These are phyloP conservation scores for Punctoribates punctum DNA, from an alignment of 2,888 invertebrate species.

Conservation along the genomic window DNA sequence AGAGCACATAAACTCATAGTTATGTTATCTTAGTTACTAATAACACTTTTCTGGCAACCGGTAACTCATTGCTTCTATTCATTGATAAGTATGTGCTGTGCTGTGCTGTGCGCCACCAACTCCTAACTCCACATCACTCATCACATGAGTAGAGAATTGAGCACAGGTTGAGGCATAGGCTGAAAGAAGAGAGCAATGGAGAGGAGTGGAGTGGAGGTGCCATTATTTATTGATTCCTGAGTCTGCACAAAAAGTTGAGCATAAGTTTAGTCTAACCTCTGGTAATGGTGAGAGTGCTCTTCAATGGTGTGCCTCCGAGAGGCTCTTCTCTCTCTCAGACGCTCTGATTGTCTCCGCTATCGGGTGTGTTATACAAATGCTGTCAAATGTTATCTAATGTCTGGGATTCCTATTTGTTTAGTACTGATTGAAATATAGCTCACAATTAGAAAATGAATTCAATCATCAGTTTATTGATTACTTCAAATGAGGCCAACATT, in stretches of 20 bases:
- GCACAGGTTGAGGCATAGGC: neutral
- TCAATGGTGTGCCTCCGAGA: neutral
- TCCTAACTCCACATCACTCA: too few relatives aligned
- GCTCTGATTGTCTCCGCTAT: neutral
- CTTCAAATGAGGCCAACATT: neutral
- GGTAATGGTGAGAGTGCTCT: neutral
- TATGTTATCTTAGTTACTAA: too few relatives aligned
- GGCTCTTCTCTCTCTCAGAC: neutral
- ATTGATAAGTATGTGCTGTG: neutral
- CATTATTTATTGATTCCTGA: constrained; percentile 34
- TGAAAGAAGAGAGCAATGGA: neutral
- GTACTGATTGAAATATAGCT: constrained; percentile 19
- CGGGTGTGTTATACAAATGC: constrained; percentile 27
- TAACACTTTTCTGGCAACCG: too few relatives aligned
- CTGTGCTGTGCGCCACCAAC: neutral
- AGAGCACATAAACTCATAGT: too few relatives aligned
- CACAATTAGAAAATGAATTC: neutral
- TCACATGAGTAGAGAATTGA: neutral
- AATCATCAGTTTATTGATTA: neutral
- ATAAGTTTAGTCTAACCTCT: constrained; percentile 28
- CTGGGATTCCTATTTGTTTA: neutral
- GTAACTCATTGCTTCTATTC: neutral
- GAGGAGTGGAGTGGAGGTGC: constrained; percentile 15
- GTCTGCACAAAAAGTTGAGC: constrained; percentile 32
- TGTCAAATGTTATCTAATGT: constrained; percentile 7